phyloP scores from a whole-genome alignment of 2,797 vertebrate genomes.

The Aldrovandia affinis region DNA sequence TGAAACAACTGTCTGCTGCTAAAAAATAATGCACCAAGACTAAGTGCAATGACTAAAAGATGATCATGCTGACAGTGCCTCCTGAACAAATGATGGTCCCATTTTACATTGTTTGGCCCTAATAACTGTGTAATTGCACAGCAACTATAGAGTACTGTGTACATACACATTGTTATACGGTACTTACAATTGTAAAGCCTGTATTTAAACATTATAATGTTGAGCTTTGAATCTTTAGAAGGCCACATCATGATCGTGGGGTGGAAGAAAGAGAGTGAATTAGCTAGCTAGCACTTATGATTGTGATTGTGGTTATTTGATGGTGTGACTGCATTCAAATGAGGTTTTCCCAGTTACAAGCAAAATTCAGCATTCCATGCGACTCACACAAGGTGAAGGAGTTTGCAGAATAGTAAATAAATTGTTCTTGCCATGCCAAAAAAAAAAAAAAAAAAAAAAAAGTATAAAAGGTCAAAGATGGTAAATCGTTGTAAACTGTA shows the following conservation, averaged over 20 bases:
- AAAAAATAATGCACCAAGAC: not conserved
- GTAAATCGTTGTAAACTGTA: too few species aligned
- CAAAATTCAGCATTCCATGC: not conserved
- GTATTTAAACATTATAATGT: not conserved
- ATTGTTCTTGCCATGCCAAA: too few species aligned
- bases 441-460: too few species aligned
- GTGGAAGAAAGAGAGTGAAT: not conserved
- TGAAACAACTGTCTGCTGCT: not conserved
- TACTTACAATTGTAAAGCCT: not conserved
- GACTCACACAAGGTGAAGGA: not conserved
- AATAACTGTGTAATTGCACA: too few species aligned
- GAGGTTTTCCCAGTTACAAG: not conserved
- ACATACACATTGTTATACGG: too few species aligned
- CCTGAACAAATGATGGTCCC: not conserved
- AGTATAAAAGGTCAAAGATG: too few species aligned
- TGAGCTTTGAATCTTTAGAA: not conserved
- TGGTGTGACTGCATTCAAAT: not conserved
- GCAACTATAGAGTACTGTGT: too few species aligned
- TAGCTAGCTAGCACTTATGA: too few species aligned
- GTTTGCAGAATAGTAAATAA: not conserved
- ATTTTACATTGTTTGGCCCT: not conserved
- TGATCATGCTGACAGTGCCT: not conserved
- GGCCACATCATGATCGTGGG: not conserved
- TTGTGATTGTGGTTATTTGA: not conserved
- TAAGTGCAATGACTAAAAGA: not conserved